Percentiles rank a stretch among this genome's conserved stretches.
phyloP scores from a whole-genome alignment of 2,113 vertebrate genomes.

The Thymallus thymallus region DNA sequence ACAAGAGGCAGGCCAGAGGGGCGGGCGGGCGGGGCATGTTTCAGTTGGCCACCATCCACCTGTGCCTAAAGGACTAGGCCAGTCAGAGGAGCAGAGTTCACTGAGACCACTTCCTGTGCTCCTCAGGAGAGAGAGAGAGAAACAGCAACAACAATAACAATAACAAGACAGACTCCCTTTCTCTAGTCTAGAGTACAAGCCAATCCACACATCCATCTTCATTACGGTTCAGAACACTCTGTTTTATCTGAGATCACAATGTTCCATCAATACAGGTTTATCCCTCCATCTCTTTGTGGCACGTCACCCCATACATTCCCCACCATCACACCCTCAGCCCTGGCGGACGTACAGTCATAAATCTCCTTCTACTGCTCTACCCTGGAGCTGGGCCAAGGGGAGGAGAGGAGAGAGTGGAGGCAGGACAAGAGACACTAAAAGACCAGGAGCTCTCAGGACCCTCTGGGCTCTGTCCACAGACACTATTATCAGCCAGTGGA shows the following conservation, averaged over 20 bases:
- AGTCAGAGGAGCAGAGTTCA: background rate
- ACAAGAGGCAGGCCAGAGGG: slow-evolving; percentile 42
- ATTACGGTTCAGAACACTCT: slow-evolving; percentile 16
- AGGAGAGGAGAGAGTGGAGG: background rate
- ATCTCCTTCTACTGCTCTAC: background rate
- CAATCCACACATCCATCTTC: slow-evolving; percentile 60
- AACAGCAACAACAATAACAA: slow-evolving; percentile 50
- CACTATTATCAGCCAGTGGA: background rate
- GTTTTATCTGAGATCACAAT: slow-evolving; percentile 42
- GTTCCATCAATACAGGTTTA: slow-evolving; percentile 30
- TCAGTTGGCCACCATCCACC: slow-evolving; percentile 78
- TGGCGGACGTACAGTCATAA: background rate
- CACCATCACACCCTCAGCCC: background rate
- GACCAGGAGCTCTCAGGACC: background rate
- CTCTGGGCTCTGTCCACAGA: background rate
- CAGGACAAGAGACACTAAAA: background rate
- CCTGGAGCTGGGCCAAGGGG: background rate
- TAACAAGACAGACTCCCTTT: slow-evolving; percentile 66
- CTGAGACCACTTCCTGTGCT: slow-evolving; percentile 36
- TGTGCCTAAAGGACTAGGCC: slow-evolving; percentile 22
- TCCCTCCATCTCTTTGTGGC: background rate
- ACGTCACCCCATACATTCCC: background rate
- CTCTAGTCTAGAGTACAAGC: slow-evolving; percentile 11
- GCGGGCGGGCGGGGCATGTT: slow-evolving; percentile 56
- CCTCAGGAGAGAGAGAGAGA: slow-evolving; percentile 72